Percentiles rank a stretch among this genome's conserved stretches.
phyloP scores from a whole-genome alignment of 2,888 invertebrate genomes.

The Drosophila cracens region DNA sequence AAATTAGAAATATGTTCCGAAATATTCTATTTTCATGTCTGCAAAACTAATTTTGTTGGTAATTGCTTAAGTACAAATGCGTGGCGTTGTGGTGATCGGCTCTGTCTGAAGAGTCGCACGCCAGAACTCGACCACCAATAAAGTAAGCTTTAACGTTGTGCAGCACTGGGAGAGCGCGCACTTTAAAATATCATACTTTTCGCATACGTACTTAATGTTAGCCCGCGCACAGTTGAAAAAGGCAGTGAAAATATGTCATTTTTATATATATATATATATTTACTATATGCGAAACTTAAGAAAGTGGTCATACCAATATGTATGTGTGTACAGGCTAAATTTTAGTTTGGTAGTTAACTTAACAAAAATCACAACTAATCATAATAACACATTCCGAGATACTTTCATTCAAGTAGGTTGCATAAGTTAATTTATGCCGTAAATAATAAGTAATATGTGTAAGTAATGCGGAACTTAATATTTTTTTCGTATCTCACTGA shows the following conservation, averaged over 20 bases:
- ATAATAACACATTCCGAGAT: conserved; percentile 71
- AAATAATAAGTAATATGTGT: conserved; percentile 43
- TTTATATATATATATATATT: conserved; percentile 58
- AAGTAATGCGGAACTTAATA: conserved; percentile 39
- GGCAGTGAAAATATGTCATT: conserved; percentile 27
- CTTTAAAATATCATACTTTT: conserved; percentile 15
- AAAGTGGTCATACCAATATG: conserved; percentile 29
- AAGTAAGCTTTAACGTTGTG: conserved; percentile 18
- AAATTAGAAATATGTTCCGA: conserved; percentile 1
- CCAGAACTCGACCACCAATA: conserved; percentile 38
- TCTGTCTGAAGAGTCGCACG: conserved; percentile 47
- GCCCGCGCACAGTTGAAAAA: conserved; percentile 6
- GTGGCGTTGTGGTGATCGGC: conserved; percentile 46
- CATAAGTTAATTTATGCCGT: conserved; percentile 27
- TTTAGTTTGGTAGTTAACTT: conserved; percentile 56
- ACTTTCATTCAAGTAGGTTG: conserved; percentile 28
- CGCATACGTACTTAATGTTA: too few species aligned
- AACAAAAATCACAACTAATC: conserved; percentile 75
- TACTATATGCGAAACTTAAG: conserved; percentile 50
- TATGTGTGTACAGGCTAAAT: conserved; percentile 41
- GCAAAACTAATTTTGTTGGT: background rate
- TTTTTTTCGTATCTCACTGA: conserved; percentile 22
- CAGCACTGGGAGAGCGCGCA: conserved; percentile 65
- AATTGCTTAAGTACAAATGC: conserved; percentile 8
- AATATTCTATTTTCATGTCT: conserved; percentile 11